Conservation (phyloP, 2,888 invertebrate genomes). For the Eristalis tenax region DNA sequence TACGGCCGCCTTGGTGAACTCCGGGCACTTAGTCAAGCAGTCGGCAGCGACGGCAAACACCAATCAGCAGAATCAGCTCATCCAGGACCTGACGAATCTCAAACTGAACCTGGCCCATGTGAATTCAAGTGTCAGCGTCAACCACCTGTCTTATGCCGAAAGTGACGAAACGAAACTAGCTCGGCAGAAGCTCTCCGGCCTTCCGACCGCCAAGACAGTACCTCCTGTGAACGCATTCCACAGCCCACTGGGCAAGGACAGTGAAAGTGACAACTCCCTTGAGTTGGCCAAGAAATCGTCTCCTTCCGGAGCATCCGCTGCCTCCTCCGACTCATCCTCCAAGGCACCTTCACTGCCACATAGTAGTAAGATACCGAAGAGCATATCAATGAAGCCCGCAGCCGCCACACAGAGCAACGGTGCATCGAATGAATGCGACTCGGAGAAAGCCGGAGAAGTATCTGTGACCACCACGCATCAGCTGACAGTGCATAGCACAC, state of each 20-base stretch:
- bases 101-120: constrained; percentile 76
- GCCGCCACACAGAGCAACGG: constrained; percentile 11
- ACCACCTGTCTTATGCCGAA: constrained; percentile 83
- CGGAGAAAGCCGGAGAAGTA: constrained; percentile 75
- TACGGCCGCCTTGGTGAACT: constrained; percentile 80
- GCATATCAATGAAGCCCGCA: constrained; percentile 56
- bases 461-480: constrained; percentile 80
- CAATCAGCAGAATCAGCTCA: constrained; percentile 80
- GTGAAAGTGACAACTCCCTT: constrained; percentile 79
- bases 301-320: constrained; percentile 47
- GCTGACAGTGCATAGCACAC: constrained; percentile 83
- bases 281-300: constrained; percentile 85
- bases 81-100: constrained; percentile 80
- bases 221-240: constrained; percentile 75
- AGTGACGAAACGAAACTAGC: constrained; percentile 82
- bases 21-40: constrained; percentile 77
- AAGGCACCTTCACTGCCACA: constrained; percentile 61
- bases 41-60: constrained; percentile 79
- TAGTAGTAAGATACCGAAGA: constrained; percentile 70
- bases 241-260: constrained; percentile 70
- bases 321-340: constrained; percentile 52
- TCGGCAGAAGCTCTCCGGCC: constrained; percentile 78
- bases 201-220: constrained; percentile 67
- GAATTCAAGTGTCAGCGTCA: constrained; percentile 82
- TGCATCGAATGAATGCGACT: constrained; percentile 74